Conservation (phyloP, 2,113 vertebrate genomes). For the Tenebrosternarchus preto region DNA sequence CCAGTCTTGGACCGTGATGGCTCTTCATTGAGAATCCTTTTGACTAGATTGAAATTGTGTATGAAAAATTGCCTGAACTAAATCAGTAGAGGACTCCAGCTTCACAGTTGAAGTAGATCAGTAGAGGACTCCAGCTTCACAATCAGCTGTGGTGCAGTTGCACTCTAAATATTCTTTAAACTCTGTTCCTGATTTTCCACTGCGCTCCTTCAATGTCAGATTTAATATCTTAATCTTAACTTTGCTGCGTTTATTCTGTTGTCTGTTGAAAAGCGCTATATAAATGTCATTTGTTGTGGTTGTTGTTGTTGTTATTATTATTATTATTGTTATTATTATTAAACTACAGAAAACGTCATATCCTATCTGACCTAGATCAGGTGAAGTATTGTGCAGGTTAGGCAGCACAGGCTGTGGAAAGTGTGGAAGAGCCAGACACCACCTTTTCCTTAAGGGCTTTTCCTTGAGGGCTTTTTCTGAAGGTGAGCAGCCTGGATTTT, state of each 20-base stretch:
- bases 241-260: no score
- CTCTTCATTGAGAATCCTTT: not conserved
- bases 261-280: no score
- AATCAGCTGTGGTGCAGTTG: no score
- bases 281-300: no score
- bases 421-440: not conserved
- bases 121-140: constrained; percentile 1
- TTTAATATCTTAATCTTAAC: no score
- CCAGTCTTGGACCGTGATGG: not conserved
- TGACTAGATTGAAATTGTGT: not conserved
- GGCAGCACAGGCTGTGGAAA: not conserved
- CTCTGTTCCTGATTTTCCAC: no score
- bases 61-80: not conserved
- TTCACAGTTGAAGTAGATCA: not conserved
- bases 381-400: not conserved
- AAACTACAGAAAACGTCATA: not conserved
- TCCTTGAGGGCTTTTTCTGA: not conserved
- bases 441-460: not conserved
- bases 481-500: constrained; percentile 9
- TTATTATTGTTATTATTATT: no score
- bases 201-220: no score
- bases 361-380: not conserved
- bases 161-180: no score
- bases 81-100: not conserved
- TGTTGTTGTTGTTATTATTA: no score